Conservation (phyloP, 2,113 vertebrate species). For the Eulemur macaco region DNA sequence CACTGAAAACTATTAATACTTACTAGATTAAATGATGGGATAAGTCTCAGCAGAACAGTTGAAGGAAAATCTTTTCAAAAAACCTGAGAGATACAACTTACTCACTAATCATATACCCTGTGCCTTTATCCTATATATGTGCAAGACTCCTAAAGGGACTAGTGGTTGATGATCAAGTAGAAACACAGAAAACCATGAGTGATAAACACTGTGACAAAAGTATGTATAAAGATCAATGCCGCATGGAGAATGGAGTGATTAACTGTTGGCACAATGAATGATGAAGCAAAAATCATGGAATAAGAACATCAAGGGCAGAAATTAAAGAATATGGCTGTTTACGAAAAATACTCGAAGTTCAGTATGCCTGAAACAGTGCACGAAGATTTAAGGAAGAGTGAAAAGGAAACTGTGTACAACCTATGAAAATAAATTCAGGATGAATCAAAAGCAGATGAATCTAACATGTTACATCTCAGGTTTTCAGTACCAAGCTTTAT, state of each 20-base stretch:
- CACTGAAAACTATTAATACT: neutral
- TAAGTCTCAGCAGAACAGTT: neutral
- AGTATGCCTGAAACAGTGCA: neutral
- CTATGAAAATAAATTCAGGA: neutral
- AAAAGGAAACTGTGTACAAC: neutral
- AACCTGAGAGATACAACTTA: neutral
- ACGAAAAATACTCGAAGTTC: neutral
- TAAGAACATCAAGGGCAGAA: neutral
- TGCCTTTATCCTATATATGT: neutral
- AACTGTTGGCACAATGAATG: neutral
- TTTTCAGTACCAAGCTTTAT: neutral
- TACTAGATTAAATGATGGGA: neutral
- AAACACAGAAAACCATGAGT: neutral
- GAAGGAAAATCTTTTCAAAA: neutral
- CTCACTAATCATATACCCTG: neutral
- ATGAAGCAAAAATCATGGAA: neutral
- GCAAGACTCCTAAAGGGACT: neutral
- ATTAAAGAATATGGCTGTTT: neutral
- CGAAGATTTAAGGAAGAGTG: neutral
- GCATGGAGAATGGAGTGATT: neutral
- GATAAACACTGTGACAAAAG: neutral
- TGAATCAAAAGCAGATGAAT: neutral
- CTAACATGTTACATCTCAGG: neutral
- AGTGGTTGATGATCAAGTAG: neutral
- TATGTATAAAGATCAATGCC: neutral